Percentiles rank a stretch among this genome's conserved stretches.
Evolutionary conservation across 2,797 vertebrate species (phyloP).

Genomic region (Callimico goeldii): DNA sequence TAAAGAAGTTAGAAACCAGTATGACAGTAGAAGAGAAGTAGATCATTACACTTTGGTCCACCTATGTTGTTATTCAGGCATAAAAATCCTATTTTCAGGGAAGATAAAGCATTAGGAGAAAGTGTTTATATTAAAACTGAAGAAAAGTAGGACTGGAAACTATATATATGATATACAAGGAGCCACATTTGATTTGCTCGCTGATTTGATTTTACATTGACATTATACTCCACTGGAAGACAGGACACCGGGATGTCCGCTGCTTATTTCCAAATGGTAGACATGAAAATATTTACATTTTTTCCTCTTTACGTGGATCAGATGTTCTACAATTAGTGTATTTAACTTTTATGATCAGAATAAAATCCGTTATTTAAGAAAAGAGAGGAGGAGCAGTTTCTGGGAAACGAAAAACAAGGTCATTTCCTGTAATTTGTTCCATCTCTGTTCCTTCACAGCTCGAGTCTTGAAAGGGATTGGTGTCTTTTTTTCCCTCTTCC

Average conservation of each 20-base stretch:
- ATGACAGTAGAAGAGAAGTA: rapidly evolving
- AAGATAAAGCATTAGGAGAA: no score
- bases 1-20: rapidly evolving
- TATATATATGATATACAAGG: no score
- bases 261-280: neutral
- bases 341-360: neutral
- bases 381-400: neutral
- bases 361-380: neutral
- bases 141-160: neutral
- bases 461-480: neutral
- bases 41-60: rapidly evolving
- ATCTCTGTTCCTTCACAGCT: neutral
- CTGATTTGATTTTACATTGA: neutral
- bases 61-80: rapidly evolving
- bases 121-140: neutral
- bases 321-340: neutral
- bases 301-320: neutral
- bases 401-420: neutral
- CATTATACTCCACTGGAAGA: neutral
- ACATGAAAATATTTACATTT: neutral
- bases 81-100: neutral
- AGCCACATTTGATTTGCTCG: neutral
- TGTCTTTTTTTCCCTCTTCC: neutral
- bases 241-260: no score
- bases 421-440: rapidly evolving